A percentile compares a stretch with the other conserved stretches of the same genome.
Evolutionary conservation across 2,113 vertebrate genomes (phyloP).

Genomic region (Grammomys surdaster): DNA sequence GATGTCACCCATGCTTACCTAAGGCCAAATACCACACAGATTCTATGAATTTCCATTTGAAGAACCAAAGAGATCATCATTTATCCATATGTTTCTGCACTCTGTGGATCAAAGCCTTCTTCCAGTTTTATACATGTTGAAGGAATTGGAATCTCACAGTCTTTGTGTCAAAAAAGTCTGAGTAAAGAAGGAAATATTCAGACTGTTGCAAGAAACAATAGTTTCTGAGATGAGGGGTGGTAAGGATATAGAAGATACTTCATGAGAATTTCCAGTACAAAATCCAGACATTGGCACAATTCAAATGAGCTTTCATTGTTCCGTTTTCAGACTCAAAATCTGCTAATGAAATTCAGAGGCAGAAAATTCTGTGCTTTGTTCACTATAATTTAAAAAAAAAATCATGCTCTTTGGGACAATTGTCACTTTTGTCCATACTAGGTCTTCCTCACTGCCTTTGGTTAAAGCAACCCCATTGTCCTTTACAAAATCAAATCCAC

Average conservation of each 20-base stretch:
- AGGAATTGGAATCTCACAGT: neutral
- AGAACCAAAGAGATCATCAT: neutral
- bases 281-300: neutral
- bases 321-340: neutral
- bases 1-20: neutral
- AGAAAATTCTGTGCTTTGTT: neutral
- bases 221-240: neutral
- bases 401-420: neutral
- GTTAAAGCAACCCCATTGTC: neutral
- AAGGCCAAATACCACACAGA: neutral
- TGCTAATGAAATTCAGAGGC: neutral
- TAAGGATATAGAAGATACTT: neutral
- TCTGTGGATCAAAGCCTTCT: neutral
- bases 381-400: neutral
- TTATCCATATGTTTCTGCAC: neutral
- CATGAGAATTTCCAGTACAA: neutral
- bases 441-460: neutral
- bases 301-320: neutral
- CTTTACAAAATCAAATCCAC: neutral
- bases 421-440: neutral
- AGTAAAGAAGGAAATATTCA: neutral
- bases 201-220: accelerated
- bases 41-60: neutral
- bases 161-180: neutral
- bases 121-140: neutral